Conservation (phyloP, 2,888 invertebrate species). For the Drosophila rubida region DNA sequence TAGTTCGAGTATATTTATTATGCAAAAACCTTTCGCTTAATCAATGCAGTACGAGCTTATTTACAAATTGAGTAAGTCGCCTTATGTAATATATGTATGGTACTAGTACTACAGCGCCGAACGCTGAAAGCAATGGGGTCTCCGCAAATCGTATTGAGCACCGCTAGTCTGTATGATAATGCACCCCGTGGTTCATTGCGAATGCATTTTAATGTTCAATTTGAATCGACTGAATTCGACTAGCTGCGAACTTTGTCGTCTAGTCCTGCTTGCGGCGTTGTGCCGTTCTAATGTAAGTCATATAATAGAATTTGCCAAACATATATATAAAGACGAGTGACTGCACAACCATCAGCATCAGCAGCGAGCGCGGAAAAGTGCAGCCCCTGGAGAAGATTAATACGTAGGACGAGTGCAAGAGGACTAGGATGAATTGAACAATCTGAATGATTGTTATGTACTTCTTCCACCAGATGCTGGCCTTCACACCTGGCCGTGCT, state of each 20-base stretch:
- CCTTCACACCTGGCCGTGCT: slow-evolving; percentile 84
- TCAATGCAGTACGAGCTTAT: not conserved
- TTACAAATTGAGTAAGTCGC: not conserved
- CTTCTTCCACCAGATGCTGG: slow-evolving; percentile 86
- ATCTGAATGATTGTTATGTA: slow-evolving; percentile 85
- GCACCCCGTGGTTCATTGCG: not conserved
- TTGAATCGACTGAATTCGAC: not conserved
- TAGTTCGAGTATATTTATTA: not conserved
- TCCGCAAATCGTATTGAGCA: not conserved
- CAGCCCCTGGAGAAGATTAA: slow-evolving; percentile 85
- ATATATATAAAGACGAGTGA: slow-evolving; percentile 86
- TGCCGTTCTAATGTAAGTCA: slow-evolving; percentile 84
- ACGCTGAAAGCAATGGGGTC: too few relatives aligned
- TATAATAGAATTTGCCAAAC: slow-evolving; percentile 87
- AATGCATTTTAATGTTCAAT: slow-evolving; percentile 3
- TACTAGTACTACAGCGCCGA: not conserved
- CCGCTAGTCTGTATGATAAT: not conserved
- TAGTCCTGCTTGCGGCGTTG: slow-evolving; percentile 13
- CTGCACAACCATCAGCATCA: slow-evolving; percentile 86
- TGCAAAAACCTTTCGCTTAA: not conserved
- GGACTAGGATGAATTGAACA: slow-evolving; percentile 88
- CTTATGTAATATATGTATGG: not conserved
- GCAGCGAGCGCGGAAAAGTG: slow-evolving; percentile 86
- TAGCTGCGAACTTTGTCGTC: not conserved
- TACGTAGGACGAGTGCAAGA: slow-evolving; percentile 86